These are phyloP conservation scores for Microhierax caerulescens DNA, from an alignment of 2,797 vertebrate species.

Conservation along the genomic window DNA sequence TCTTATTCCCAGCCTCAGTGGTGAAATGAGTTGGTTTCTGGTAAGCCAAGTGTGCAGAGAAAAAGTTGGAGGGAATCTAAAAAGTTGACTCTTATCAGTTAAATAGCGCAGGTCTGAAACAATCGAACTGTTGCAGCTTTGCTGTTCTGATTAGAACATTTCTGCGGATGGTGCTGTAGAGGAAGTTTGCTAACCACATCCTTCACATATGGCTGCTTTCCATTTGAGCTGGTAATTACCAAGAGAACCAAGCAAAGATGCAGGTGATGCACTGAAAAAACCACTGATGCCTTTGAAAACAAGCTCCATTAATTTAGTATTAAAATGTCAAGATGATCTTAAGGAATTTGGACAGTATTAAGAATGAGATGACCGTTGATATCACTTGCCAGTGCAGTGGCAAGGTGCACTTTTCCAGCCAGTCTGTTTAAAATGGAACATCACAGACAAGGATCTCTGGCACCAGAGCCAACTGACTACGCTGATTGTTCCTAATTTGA, in stretches of 20 bases:
- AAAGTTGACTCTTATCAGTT: background rate
- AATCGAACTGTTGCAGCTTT: background rate
- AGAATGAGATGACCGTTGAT: background rate
- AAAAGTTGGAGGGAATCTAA: background rate
- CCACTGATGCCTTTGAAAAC: background rate
- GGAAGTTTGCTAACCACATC: background rate
- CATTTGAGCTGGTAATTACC: background rate
- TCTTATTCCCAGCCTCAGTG: background rate
- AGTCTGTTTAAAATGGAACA: background rate
- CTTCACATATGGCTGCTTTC: background rate
- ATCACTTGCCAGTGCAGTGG: background rate
- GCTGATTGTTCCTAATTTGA: background rate
- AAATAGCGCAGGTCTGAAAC: background rate
- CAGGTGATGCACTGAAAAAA: background rate
- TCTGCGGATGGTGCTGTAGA: background rate
- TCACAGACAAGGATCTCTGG: background rate
- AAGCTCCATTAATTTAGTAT: background rate
- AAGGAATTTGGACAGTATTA: background rate
- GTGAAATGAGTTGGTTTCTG: background rate
- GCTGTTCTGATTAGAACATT: background rate
- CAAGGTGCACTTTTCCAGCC: background rate
- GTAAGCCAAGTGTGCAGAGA: background rate
- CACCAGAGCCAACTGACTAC: background rate
- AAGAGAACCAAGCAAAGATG: background rate
- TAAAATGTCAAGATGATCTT: background rate